Evolutionary conservation across 2,797 vertebrate species (phyloP).

Genomic region (Chelmon rostratus): DNA sequence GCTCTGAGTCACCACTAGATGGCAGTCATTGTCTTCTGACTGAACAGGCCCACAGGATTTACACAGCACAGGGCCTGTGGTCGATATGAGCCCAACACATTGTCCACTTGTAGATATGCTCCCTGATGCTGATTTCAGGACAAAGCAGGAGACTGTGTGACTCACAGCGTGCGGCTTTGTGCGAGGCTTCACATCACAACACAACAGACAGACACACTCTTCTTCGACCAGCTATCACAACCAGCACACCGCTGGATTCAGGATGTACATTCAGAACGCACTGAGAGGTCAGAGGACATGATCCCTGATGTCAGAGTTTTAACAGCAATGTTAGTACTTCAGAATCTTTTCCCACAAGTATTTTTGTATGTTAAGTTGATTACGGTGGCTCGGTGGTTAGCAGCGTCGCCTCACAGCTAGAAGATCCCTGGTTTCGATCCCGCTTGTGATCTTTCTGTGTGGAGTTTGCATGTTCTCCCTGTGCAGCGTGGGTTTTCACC

Average conservation of each 20-base stretch:
- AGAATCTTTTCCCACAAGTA: background rate
- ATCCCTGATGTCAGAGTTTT: too few species aligned
- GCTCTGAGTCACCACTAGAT: slow-evolving; percentile 76
- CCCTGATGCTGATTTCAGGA: slow-evolving; percentile 42
- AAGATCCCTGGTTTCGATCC: too few species aligned
- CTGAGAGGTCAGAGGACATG: background rate
- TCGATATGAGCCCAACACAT: background rate
- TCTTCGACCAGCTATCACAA: slow-evolving; percentile 14
- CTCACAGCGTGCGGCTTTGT: slow-evolving; percentile 46
- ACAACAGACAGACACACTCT: slow-evolving; percentile 1
- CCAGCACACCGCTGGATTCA: background rate
- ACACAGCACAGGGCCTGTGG: background rate
- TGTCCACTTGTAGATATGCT: slow-evolving; percentile 26
- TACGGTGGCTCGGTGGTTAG: too few species aligned
- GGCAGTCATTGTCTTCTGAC: slow-evolving; percentile 40
- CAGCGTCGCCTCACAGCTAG: too few species aligned
- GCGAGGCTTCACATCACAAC: slow-evolving; percentile 47
- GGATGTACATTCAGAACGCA: background rate
- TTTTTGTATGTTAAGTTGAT: too few species aligned
- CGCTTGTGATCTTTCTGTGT: too few species aligned
- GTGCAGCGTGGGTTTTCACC: too few species aligned
- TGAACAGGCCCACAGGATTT: background rate
- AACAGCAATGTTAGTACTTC: background rate
- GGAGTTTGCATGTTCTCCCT: too few species aligned
- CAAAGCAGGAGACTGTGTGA: slow-evolving; percentile 40